Evolutionary conservation across 2,888 invertebrate genomes (phyloP).

Genomic region (Agriopis marginaria): DNA sequence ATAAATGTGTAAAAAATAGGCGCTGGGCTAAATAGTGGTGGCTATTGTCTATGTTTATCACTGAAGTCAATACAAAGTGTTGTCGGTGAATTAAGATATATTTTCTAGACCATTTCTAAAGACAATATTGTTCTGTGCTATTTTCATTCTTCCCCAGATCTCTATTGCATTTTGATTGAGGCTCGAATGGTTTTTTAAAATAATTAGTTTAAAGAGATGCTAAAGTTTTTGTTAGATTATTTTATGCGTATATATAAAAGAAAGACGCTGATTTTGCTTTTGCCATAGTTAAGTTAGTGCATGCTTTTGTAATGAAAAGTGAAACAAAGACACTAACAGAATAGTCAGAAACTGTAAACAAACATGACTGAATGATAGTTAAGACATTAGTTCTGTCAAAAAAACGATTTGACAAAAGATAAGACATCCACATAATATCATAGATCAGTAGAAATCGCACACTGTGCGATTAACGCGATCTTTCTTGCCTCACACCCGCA

Average conservation of each 20-base stretch:
- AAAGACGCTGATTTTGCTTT: constrained; percentile 18
- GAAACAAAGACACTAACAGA: background rate
- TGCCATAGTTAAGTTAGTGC: constrained; percentile 44
- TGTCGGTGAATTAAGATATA: background rate
- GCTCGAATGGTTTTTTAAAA: constrained; percentile 56
- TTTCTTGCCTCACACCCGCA: no score
- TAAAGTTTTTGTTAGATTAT: background rate
- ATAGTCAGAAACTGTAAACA: background rate
- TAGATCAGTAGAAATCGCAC: no score
- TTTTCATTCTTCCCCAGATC: constrained; percentile 58
- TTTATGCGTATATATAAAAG: background rate
- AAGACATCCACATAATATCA: no score
- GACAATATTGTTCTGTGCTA: background rate
- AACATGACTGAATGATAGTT: background rate
- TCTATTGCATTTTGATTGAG: constrained; percentile 68
- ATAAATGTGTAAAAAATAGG: no score
- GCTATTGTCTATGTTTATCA: background rate
- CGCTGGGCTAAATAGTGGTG: background rate
- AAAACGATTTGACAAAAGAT: no score
- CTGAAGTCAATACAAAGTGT: background rate
- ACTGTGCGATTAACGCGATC: no score
- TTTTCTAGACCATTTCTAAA: background rate
- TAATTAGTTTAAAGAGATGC: constrained; percentile 6
- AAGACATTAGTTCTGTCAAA: background rate
- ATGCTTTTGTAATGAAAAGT: background rate